Base-by-base conservation (phyloP, 2,797 vertebrate species). In the Margarornis squamiger region DNA sequence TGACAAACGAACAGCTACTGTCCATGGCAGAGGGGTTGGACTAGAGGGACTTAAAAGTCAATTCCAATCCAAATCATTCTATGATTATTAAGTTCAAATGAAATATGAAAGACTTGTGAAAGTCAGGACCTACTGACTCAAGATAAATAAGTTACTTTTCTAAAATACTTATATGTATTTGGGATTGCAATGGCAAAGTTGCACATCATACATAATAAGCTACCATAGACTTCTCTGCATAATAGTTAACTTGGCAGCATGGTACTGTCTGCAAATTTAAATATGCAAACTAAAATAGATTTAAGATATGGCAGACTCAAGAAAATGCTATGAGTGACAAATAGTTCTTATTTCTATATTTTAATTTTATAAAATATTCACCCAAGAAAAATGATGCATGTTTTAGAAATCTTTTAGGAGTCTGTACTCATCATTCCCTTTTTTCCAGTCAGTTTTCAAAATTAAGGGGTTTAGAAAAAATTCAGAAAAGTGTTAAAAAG, bases 1-100 rank as follows among this genome's bases (percentile, higher is more conserved):
- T 41, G 29, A 26, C 8, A 63, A 22, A 6, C 0, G 0, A 83
- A 22, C 8, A 80, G 19, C 7, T 70, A n/a, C 18, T 61, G 13
- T n/a, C 6, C 36, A 8, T 45, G 55, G 10, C 17, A 71, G 34
- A 8, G 7, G 2, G 4, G 4, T 36, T 61, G 10, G 19, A 72
- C 13, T 36, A n/a, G 15, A n/a, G 36, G 13, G 21, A 15, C 32
- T 89, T 57, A 73, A 68, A 86, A 16, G 23, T 46, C 70, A 63
- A 7, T 80, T 80, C 15, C 27, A 54, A 72, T 5, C 14, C 32
- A 54, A 67, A 45, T 7, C 4, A 15, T 55, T 65, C 39, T 36
- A 19, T 48, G 22, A 41, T 38, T 63, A 63, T 36, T 80, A 51
- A 48, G 27, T 62, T 76, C 16, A 48, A 71, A 45, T 7, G 5